Evolutionary conservation across 1,140 invertebrate species (phyloP), one percentile per base, ranked within the genome.

Genomic region (Saccostrea glomerata): DNA sequence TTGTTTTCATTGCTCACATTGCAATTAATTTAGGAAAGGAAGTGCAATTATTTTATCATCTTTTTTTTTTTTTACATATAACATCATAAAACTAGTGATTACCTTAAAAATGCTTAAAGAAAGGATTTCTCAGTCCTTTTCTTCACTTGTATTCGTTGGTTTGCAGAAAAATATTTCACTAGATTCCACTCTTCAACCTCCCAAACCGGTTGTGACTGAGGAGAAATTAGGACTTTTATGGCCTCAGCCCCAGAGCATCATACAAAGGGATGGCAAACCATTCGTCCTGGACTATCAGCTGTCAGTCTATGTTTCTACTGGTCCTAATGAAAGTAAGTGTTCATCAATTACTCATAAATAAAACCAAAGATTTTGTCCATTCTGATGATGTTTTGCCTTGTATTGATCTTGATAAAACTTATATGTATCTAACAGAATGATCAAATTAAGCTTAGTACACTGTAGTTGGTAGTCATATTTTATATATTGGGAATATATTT

Each of bases 181-280:
- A 58, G 90, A 91, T 66, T 82, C 66, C 55, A 63, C 30, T 86
- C 84, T 87, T 15, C 89, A 87, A 55, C 91, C 91, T 13, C 89
- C 92, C 13, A 90, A 91, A 36, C 88, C 90, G 25, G 91, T 96
- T 7, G 92, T 96, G 3, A 96, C 95, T 1, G 95, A 96, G 86
- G 93, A 94, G 25, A 93, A 94, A 73, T 88, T 96, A 12, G 94
- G 94, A 87, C 92, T 96, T 30, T 92, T 97, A 20, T 97, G 96
- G 96, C 97, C 97, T 4, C 96, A 96, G 89, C 96, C 96, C 4
- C 96, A 96, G 90, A 95, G 94, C 86, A 95, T 97, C 23, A 92
- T 96, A 3, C 96, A 96, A 90, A 93, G 96, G 3, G 95, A 95
- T 25, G 96, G 95, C 12, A 91, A 94, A 20, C 92, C 94, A 56